phyloP scores from a whole-genome alignment of 2,113 vertebrate species.

The Leucosticte australis region DNA sequence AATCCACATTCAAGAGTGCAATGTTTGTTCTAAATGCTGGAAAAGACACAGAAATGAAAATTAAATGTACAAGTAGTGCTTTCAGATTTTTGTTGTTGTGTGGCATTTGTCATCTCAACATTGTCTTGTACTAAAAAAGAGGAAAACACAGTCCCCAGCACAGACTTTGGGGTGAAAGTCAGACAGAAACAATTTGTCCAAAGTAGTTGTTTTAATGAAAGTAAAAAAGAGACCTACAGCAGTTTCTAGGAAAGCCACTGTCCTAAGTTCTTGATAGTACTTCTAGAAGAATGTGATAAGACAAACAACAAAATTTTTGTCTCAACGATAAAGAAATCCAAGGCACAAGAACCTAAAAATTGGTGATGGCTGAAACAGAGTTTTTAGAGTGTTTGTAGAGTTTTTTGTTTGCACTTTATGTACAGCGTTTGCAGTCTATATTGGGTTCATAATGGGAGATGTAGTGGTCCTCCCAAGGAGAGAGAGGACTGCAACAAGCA shows the following conservation, averaged over 20 bases:
- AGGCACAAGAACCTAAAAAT: background rate
- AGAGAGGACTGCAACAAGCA: background rate
- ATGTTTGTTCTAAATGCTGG: background rate
- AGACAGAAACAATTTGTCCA: background rate
- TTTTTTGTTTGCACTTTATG: background rate
- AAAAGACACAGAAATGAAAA: background rate
- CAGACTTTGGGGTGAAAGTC: background rate
- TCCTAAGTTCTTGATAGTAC: background rate
- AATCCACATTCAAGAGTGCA: background rate
- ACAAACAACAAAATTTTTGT: background rate
- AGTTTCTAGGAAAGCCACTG: background rate
- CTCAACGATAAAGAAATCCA: background rate
- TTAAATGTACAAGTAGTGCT: rapidly evolving
- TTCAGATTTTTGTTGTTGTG: background rate
- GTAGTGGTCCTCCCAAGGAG: background rate
- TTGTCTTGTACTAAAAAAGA: background rate
- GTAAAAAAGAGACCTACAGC: background rate
- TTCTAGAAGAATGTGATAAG: background rate
- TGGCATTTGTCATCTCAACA: background rate
- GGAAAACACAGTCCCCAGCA: background rate
- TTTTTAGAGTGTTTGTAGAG: background rate
- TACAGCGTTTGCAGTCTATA: background rate
- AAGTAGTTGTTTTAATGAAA: background rate
- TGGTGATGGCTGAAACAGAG: background rate
- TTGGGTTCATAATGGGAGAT: background rate